These are phyloP conservation scores for Hydropsyche betteni DNA, from an alignment of 2,888 invertebrate genomes.

Conservation along the genomic window DNA sequence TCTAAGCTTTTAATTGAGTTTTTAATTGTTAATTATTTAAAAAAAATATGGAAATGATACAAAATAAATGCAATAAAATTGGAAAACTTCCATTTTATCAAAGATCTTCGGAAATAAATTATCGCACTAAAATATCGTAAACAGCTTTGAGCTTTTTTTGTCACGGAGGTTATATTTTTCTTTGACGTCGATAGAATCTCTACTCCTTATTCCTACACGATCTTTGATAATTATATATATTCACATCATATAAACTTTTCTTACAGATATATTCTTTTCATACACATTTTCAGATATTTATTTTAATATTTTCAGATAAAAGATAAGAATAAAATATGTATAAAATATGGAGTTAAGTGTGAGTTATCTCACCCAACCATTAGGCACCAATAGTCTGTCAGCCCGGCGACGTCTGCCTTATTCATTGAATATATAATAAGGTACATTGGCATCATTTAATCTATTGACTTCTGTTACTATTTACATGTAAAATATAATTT, in stretches of 20 bases:
- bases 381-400: constrained; percentile 51
- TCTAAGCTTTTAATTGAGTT: constrained; percentile 25
- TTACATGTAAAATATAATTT: constrained; percentile 51
- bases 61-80: constrained; percentile 41
- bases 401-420: constrained; percentile 40
- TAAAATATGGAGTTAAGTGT: constrained; percentile 52
- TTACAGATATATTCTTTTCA: constrained; percentile 33
- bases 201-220: constrained; percentile 16
- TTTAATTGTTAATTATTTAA: not conserved
- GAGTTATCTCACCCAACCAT: constrained; percentile 49
- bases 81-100: constrained; percentile 36
- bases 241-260: constrained; percentile 34
- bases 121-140: not conserved
- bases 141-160: constrained; percentile 26
- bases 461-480: constrained; percentile 46
- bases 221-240: constrained; percentile 34
- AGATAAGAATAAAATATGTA: constrained; percentile 50
- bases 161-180: constrained; percentile 17
- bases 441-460: constrained; percentile 50
- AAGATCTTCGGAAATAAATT: constrained; percentile 32
- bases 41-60: constrained; percentile 47
- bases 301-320: constrained; percentile 34
- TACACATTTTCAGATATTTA: constrained; percentile 34
- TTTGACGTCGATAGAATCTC: not conserved
- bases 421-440: constrained; percentile 43